phyloP scores from a whole-genome alignment of 92 coral and sea anemone genomes.

The Scolanthus callimorphus region DNA sequence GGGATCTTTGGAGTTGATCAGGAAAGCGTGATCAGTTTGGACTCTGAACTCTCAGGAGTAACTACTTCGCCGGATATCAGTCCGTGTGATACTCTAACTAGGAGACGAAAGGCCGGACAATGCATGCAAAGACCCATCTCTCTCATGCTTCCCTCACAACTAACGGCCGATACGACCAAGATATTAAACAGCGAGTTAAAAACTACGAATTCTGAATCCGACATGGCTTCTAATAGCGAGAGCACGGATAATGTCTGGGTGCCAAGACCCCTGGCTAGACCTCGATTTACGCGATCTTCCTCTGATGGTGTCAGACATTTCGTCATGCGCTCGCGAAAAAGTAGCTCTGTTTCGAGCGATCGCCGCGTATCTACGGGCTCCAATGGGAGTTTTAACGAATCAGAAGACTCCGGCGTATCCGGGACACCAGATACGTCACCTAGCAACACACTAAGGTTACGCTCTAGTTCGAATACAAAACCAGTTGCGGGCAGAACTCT shows the following conservation, averaged over 20 bases:
- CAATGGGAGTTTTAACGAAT: constrained; percentile 2
- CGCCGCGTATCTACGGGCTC: constrained; percentile 35
- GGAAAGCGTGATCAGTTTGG: background rate
- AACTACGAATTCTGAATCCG: background rate
- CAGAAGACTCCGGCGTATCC: constrained; percentile 72
- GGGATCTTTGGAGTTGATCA: too few relatives aligned
- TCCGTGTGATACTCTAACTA: background rate
- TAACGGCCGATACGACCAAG: background rate
- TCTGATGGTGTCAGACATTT: constrained; percentile 36
- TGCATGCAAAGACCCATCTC: background rate
- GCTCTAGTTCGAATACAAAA: constrained; percentile 16
- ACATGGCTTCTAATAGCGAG: constrained; percentile 6
- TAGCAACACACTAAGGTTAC: constrained; percentile 41
- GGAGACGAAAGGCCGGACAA: background rate
- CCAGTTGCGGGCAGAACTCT: constrained; percentile 14
- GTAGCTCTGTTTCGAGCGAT: constrained; percentile 40
- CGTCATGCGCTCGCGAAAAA: constrained; percentile 12
- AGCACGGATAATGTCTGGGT: constrained; percentile 37
- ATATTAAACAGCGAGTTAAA: background rate
- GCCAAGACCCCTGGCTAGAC: constrained; percentile 14
- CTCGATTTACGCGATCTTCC: constrained; percentile 19
- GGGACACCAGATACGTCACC: constrained; percentile 74
- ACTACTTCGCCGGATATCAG: background rate
- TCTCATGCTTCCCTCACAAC: constrained; percentile 2
- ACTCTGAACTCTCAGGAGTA: background rate